Percentiles rank a stretch among this genome's conserved stretches.
phyloP scores from a whole-genome alignment of 2,797 vertebrate genomes.

The Epinephelus malabaricus region DNA sequence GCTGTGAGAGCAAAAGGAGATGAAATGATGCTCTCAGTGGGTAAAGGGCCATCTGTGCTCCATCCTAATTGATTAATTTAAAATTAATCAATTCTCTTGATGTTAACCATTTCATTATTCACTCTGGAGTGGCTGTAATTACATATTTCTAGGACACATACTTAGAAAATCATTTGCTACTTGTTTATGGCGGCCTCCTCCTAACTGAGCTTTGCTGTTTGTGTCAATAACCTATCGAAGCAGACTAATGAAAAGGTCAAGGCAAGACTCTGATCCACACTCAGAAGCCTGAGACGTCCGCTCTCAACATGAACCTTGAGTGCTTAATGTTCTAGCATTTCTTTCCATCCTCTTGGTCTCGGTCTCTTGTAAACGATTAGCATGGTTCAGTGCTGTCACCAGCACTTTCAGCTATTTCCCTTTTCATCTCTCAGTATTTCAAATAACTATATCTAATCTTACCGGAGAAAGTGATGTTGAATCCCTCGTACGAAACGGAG shows the following conservation, averaged over 20 bases:
- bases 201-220: neutral
- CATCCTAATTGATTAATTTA: slow-evolving; percentile 24
- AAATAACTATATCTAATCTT: slow-evolving; percentile 28
- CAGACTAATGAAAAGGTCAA: neutral
- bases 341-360: neutral
- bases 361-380: neutral
- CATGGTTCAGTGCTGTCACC: neutral
- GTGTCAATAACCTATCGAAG: slow-evolving; percentile 20
- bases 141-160: slow-evolving; percentile 20
- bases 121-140: slow-evolving; percentile 10
- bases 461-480: slow-evolving; percentile 99
- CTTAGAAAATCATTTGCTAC: neutral
- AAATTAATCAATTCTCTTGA: slow-evolving; percentile 31
- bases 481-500: slow-evolving; percentile 98
- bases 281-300: neutral
- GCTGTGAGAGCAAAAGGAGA: slow-evolving; percentile 4
- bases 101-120: slow-evolving; percentile 24
- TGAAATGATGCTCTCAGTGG: slow-evolving; percentile 25
- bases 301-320: slow-evolving; percentile 4
- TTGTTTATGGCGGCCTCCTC: neutral
- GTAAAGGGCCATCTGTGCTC: slow-evolving; percentile 26
- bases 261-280: neutral
- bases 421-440: neutral
- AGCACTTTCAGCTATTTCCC: neutral
- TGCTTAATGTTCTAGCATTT: slow-evolving; percentile 8